Conservation (phyloP, 2,888 invertebrate genomes). For the Podotricha telesiphe region DNA sequence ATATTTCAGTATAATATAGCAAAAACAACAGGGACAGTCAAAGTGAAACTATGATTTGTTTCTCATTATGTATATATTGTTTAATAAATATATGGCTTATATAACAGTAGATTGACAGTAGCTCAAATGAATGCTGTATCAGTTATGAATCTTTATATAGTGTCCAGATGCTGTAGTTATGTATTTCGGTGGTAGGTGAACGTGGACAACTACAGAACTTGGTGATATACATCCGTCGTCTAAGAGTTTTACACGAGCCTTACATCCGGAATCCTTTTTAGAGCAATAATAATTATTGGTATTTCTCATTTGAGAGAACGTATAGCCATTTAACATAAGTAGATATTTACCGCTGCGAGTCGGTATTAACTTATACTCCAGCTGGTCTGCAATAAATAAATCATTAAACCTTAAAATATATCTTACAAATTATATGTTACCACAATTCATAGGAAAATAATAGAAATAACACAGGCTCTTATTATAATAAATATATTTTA, state of each 20-base stretch:
- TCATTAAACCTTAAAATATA: slow-evolving; percentile 2
- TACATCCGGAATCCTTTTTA: slow-evolving; percentile 51
- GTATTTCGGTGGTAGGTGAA: slow-evolving; percentile 45
- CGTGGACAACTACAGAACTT: slow-evolving; percentile 33
- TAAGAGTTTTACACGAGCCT: slow-evolving; percentile 46
- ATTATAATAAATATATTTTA: not conserved
- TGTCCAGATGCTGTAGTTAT: slow-evolving; percentile 37
- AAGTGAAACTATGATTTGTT: not conserved
- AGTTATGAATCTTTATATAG: slow-evolving; percentile 41
- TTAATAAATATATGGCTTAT: not conserved
- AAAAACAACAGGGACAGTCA: not conserved
- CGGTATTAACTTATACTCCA: slow-evolving; percentile 44
- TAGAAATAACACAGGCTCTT: not conserved
- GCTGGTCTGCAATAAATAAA: slow-evolving; percentile 39
- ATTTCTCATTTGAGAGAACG: slow-evolving; percentile 49
- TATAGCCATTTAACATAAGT: slow-evolving; percentile 53
- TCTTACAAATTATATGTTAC: not conserved
- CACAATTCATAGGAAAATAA: not conserved
- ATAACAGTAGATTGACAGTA: not conserved
- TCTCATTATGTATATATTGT: not conserved
- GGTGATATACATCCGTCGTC: slow-evolving; percentile 38
- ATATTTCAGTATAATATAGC: not conserved
- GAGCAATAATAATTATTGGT: slow-evolving; percentile 47
- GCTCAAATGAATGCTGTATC: slow-evolving; percentile 6
- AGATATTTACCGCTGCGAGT: slow-evolving; percentile 49